Base-by-base conservation (phyloP, 2,888 invertebrate species). In the Cylindroiulus punctatus region DNA sequence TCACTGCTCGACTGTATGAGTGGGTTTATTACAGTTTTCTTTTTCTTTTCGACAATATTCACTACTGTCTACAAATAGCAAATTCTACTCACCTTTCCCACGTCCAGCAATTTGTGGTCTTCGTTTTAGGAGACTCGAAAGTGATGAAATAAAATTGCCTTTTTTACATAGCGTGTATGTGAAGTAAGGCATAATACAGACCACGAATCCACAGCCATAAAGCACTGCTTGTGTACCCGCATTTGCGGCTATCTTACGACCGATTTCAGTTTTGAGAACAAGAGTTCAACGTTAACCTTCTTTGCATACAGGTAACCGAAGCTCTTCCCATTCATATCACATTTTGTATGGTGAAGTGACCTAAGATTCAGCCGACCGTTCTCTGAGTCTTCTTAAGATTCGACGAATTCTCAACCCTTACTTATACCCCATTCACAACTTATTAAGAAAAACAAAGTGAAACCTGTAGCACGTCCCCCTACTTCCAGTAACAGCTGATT, bases 61-160 rank as follows among this genome's bases (percentile, higher is more conserved):
- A 65, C 65, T 65, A 65, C 65, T 65, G 65, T 65, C 65, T 65
- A 65, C 65, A 65, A 65, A 65, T 65, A 65, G 65, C 65, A 65
- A 65, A 65, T 65, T 65, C 26, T 65, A 65, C 65, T 65, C 65
- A 65, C 65, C 65, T 65, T 65, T 65, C 65, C 65, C 22, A 65
- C 65, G 65, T 65, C 65, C 65, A 65, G 65, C 65, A 22, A 65
- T 65, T 10, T 65, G 65, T 5, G 26, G 26, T 65, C 65, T 65
- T 65, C 65, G 65, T 65, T 65, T 65, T 65, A 65, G 65, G 65
- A 65, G 65, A 65, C 65, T 65, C 65, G 65, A 65, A 26, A 65
- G 65, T 65, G 65, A 65, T 65, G 65, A 65, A 65, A 65, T 65
- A 65, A 65, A 65, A 65, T 1, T 22, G 65, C 65, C 65, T 65